Percentiles rank a stretch among this genome's conserved stretches.
phyloP scores from a whole-genome alignment of 2,888 invertebrate species.

The Tuta absoluta region DNA sequence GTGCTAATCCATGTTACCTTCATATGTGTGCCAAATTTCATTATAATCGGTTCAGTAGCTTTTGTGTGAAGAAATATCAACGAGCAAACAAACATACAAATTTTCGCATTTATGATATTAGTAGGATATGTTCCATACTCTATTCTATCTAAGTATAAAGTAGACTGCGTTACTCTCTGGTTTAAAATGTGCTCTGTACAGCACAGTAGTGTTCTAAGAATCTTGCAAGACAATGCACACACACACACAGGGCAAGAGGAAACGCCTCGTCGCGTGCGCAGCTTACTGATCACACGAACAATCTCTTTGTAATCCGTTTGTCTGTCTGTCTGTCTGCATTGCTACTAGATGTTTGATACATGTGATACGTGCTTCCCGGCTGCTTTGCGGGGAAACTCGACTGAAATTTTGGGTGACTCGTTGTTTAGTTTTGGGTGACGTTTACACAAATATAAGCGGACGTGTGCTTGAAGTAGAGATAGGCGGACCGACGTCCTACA shows the following conservation, averaged over 20 bases:
- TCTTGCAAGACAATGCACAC: conserved; percentile 30
- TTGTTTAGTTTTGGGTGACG: not conserved
- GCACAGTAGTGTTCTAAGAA: conserved; percentile 30
- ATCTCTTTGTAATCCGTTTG: conserved; percentile 15
- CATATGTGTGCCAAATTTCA: too few relatives aligned
- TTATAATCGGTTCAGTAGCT: too few relatives aligned
- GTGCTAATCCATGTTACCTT: too few relatives aligned
- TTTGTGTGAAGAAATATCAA: too few relatives aligned
- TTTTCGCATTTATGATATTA: too few relatives aligned
- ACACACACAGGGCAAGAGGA: conserved; percentile 13
- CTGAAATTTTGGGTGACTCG: not conserved
- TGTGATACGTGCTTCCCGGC: conserved; percentile 8
- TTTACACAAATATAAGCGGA: conserved; percentile 3
- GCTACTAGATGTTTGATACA: conserved; percentile 18
- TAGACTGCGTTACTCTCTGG: not conserved
- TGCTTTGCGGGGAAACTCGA: conserved; percentile 2
- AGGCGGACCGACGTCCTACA: not conserved
- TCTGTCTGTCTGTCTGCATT: conserved; percentile 18
- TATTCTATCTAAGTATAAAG: too few relatives aligned
- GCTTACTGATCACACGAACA: not conserved
- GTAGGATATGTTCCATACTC: too few relatives aligned
- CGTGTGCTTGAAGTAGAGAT: not conserved
- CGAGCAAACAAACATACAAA: too few relatives aligned
- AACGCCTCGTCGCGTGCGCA: not conserved
- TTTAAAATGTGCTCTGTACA: conserved; percentile 16